Percentiles rank a stretch among this genome's conserved stretches.
Conservation (phyloP, 2,797 vertebrate species). For the Myiotriccus ornatus region DNA sequence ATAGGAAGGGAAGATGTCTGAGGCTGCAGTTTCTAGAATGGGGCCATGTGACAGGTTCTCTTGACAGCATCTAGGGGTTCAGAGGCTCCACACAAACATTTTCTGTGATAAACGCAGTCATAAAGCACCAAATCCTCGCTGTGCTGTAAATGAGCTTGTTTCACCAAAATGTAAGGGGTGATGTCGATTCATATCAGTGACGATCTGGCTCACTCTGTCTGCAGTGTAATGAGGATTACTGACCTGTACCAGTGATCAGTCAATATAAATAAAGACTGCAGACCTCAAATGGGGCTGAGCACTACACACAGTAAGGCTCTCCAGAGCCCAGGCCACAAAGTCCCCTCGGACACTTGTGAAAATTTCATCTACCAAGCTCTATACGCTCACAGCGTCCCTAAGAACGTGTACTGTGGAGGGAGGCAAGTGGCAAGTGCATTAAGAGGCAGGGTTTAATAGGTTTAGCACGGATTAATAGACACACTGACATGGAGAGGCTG, state of each 20-base stretch:
- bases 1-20: neutral
- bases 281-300: neutral
- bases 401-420: rapidly evolving
- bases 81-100: neutral
- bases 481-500: constrained; percentile 8
- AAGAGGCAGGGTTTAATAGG: constrained; percentile 39
- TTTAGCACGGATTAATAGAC: constrained; percentile 46
- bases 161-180: neutral
- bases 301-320: neutral
- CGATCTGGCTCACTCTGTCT: neutral
- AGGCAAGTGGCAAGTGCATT: neutral
- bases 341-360: neutral
- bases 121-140: neutral
- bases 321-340: neutral
- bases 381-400: neutral
- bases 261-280: neutral
- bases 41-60: neutral
- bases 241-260: neutral
- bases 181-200: rapidly evolving
- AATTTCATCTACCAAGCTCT: neutral
- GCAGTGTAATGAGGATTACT: neutral
- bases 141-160: neutral
- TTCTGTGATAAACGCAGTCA: neutral
- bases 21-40: neutral
- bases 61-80: neutral